A percentile compares a stretch with the other conserved stretches of the same genome.
Conservation (phyloP, 1,140 invertebrate species). For the Drosophila lacertosa region DNA sequence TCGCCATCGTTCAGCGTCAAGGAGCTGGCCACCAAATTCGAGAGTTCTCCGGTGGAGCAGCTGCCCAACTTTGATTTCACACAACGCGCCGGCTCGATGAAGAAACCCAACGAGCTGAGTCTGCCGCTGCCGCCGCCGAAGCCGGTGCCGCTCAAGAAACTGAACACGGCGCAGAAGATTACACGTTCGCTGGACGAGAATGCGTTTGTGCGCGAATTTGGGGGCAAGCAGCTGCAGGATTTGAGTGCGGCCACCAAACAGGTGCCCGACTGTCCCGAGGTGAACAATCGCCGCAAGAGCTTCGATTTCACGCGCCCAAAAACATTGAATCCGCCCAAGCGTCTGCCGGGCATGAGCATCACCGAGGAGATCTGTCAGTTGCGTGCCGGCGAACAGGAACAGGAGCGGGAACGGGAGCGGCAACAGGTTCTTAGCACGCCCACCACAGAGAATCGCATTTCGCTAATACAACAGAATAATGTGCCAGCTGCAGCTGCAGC, state of each 20-base stretch:
- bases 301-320: slow-evolving; percentile 85
- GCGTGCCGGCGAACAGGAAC: slow-evolving; percentile 47
- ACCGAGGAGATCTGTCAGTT: slow-evolving; percentile 79
- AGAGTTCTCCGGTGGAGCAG: slow-evolving; percentile 85
- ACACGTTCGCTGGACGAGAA: slow-evolving; percentile 90
- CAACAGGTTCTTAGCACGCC: slow-evolving; percentile 82
- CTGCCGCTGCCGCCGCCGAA: slow-evolving; percentile 26
- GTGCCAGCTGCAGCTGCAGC: slow-evolving; percentile 51
- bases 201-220: slow-evolving; percentile 88
- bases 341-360: slow-evolving; percentile 85
- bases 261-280: slow-evolving; percentile 67
- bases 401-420: too few species aligned
- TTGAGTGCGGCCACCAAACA: slow-evolving; percentile 64
- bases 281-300: slow-evolving; percentile 83
- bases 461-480: slow-evolving; percentile 86
- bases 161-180: slow-evolving; percentile 87
- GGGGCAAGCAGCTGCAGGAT: slow-evolving; percentile 82
- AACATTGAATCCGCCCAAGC: slow-evolving; percentile 85
- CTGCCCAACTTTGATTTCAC: slow-evolving; percentile 78
- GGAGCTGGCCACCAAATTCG: slow-evolving; percentile 86
- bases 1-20: slow-evolving; percentile 85
- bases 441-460: slow-evolving; percentile 86
- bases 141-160: slow-evolving; percentile 72
- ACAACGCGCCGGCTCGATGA: slow-evolving; percentile 63
- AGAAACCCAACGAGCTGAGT: slow-evolving; percentile 67